Percentiles rank a stretch among this genome's conserved stretches.
phyloP scores from a whole-genome alignment of 1,140 invertebrate genomes.

The Yoshiicerus persimilis region DNA sequence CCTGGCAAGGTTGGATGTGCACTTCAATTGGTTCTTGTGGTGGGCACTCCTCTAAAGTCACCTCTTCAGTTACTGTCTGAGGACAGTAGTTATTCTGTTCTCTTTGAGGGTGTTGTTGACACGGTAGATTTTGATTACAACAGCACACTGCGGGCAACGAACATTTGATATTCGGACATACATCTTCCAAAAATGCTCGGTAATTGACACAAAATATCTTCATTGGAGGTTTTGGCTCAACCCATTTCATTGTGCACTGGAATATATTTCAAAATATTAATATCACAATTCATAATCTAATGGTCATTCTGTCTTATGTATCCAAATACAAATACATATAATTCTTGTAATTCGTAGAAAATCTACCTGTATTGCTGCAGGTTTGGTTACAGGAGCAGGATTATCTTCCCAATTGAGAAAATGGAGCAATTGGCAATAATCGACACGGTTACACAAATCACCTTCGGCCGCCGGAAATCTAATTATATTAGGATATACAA shows the following conservation, averaged over 20 bases:
- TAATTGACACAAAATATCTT: conserved; percentile 48
- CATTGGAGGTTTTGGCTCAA: conserved; percentile 47
- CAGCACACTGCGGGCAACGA: conserved; percentile 41
- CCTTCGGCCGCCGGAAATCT: conserved; percentile 36
- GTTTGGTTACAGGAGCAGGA: conserved; percentile 44
- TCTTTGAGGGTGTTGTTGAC: conserved; percentile 34
- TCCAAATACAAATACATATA: neutral
- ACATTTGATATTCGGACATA: conserved; percentile 42
- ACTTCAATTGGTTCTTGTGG: conserved; percentile 43
- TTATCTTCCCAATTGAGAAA: conserved; percentile 47
- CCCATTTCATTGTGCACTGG: conserved; percentile 40
- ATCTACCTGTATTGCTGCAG: conserved; percentile 42
- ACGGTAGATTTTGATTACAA: conserved; percentile 23
- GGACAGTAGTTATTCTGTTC: conserved; percentile 25
- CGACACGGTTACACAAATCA: conserved; percentile 24
- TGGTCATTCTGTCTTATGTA: neutral
- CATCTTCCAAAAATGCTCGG: conserved; percentile 45
- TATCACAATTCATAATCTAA: neutral
- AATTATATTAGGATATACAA: neutral
- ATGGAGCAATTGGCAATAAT: conserved; percentile 44
- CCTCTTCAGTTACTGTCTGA: conserved; percentile 16
- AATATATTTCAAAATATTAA: neutral
- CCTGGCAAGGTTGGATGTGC: conserved; percentile 35
- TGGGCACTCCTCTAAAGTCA: conserved; percentile 23
- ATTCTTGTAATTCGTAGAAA: neutral